Evolutionary conservation across 2,888 invertebrate species (phyloP).

Genomic region (Hyppa rectilinea): DNA sequence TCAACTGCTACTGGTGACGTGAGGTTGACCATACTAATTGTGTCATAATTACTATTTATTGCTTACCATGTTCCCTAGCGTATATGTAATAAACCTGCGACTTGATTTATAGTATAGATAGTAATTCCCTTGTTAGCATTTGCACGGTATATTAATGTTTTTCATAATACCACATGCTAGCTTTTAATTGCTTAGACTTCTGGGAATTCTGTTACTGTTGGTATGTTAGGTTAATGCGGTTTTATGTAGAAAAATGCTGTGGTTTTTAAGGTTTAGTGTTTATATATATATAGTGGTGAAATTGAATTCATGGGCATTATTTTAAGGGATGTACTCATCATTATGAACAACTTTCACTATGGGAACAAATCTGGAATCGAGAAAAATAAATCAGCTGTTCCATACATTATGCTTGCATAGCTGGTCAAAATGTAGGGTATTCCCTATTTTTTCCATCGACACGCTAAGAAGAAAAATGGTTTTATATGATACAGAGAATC

Average conservation of each 20-base stretch:
- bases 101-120: slow-evolving; percentile 52
- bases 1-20: not conserved
- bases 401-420: too few species aligned
- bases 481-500: too few species aligned
- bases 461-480: too few species aligned
- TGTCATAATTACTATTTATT: slow-evolving; percentile 40
- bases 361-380: too few species aligned
- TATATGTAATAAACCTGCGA: slow-evolving; percentile 32
- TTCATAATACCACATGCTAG: slow-evolving; percentile 3
- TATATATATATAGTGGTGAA: too few species aligned
- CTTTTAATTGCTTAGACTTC: slow-evolving; percentile 12
- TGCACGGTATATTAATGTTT: slow-evolving; percentile 34
- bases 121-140: slow-evolving; percentile 38
- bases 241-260: not conserved
- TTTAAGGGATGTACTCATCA: too few species aligned
- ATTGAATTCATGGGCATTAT: too few species aligned
- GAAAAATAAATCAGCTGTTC: too few species aligned
- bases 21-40: slow-evolving; percentile 20
- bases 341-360: too few species aligned
- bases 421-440: too few species aligned
- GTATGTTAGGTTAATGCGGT: not conserved
- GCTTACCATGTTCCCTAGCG: not conserved
- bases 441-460: too few species aligned
- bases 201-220: not conserved
- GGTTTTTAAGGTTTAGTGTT: not conserved